These are phyloP conservation scores for Hyles euphorbiae DNA, from an alignment of 1,140 invertebrate species.

Conservation along the genomic window DNA sequence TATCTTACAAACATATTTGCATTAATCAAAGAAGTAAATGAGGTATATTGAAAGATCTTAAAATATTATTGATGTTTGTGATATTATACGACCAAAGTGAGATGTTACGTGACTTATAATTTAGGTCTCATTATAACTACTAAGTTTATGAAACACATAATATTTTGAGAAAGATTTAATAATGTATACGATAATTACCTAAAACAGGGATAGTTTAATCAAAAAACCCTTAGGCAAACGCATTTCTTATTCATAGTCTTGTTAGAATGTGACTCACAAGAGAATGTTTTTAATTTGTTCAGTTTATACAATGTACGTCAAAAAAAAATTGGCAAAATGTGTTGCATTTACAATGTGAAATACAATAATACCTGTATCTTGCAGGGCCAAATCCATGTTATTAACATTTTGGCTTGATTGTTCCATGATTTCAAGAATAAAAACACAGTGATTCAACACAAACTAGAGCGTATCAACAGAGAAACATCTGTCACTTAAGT, in stretches of 20 bases:
- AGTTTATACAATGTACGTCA: conserved; percentile 36
- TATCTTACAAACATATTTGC: not conserved
- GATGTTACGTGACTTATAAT: not conserved
- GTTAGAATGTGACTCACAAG: conserved; percentile 10
- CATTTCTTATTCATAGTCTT: not conserved
- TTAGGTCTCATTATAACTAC: not conserved
- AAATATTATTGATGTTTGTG: conserved; percentile 44
- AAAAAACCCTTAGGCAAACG: too few relatives aligned
- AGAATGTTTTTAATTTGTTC: conserved; percentile 16
- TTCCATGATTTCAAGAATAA: conserved; percentile 39
- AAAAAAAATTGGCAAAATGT: not conserved
- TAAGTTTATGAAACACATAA: too few relatives aligned
- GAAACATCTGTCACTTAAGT: conserved; percentile 57
- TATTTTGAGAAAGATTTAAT: too few relatives aligned
- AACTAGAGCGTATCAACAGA: conserved; percentile 55
- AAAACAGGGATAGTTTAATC: too few relatives aligned
- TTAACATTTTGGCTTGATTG: conserved; percentile 31
- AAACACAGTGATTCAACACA: conserved; percentile 31
- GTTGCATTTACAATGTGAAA: not conserved
- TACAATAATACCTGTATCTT: conserved; percentile 22
- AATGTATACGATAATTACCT: too few relatives aligned
- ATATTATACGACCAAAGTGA: conserved; percentile 36
- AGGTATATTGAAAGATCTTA: too few relatives aligned
- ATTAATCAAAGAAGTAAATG: too few relatives aligned
- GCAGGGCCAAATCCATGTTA: conserved; percentile 24